Conservation (phyloP, 1,140 invertebrate genomes). For the Drosophila melanogaster region DNA sequence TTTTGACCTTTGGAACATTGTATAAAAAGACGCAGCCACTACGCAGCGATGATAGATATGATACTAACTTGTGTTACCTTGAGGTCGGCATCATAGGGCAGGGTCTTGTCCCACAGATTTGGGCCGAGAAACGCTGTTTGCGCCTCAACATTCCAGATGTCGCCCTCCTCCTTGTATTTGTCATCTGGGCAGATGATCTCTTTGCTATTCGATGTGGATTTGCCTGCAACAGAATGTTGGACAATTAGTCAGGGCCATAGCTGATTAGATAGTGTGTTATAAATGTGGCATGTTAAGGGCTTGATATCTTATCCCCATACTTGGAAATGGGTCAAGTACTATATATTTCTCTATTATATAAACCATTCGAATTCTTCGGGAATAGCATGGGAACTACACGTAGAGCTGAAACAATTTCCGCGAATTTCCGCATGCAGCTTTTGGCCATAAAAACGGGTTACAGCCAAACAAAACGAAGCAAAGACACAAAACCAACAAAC, state of each 20-base stretch:
- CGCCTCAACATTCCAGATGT: conserved; percentile 94
- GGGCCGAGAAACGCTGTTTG: conserved; percentile 97
- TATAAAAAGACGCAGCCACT: conserved; percentile 69
- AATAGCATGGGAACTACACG: conserved; percentile 19
- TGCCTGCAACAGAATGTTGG: conserved; percentile 85
- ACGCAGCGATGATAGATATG: conserved; percentile 85
- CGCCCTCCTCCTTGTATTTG: conserved; percentile 92
- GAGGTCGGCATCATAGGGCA: conserved; percentile 95
- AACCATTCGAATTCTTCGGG: conserved; percentile 32
- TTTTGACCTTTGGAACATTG: conserved; percentile 33
- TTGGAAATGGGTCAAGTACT: conserved; percentile 46
- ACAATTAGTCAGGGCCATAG: conserved; percentile 18
- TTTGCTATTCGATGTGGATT: conserved; percentile 87
- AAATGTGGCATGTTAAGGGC: not conserved
- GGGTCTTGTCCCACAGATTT: conserved; percentile 96
- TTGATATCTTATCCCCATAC: conserved; percentile 15
- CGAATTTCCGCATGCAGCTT: conserved; percentile 52
- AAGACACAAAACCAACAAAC: conserved; percentile 55
- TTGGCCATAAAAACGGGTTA: conserved; percentile 44
- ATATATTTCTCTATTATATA: conserved; percentile 28
- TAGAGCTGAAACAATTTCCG: conserved; percentile 38
- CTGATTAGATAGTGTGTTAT: conserved; percentile 11
- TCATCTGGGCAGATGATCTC: conserved; percentile 88
- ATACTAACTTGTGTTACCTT: conserved; percentile 93
- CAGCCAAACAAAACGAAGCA: conserved; percentile 35